These are phyloP conservation scores for Manis javanica DNA, from an alignment of 2,797 vertebrate species.

Conservation along the genomic window DNA sequence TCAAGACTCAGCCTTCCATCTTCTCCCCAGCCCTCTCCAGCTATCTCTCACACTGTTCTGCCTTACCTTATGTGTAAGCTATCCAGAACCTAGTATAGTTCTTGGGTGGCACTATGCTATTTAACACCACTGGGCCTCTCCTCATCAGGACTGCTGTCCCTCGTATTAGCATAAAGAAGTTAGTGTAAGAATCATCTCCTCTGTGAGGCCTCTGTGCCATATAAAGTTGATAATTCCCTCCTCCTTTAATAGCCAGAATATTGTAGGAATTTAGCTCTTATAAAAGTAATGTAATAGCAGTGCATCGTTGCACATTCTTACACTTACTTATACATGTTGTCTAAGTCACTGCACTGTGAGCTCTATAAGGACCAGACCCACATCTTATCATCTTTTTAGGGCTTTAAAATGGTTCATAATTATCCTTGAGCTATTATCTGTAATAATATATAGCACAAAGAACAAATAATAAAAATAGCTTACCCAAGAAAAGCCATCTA, in stretches of 20 bases:
- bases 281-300: not conserved
- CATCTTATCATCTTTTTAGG: not conserved
- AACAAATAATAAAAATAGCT: constrained; percentile 31
- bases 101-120: not conserved
- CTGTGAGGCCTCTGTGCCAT: not conserved
- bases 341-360: not conserved
- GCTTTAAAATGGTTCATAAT: constrained; percentile 33
- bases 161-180: not conserved
- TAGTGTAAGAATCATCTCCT: not conserved
- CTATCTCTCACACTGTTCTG: not conserved
- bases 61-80: not conserved
- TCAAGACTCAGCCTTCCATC: not conserved
- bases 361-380: not conserved
- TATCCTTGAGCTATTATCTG: not conserved
- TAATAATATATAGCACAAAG: not conserved
- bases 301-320: not conserved
- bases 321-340: not conserved
- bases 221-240: not conserved
- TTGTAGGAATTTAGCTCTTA: not conserved
- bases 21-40: not conserved
- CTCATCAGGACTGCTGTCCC: not conserved
- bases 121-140: not conserved
- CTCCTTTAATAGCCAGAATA: not conserved
- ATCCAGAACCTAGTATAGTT: not conserved
- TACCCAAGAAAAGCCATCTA: not conserved